phyloP scores from a whole-genome alignment of 2,888 invertebrate genomes.

The Pollenia griseotomentosa region DNA sequence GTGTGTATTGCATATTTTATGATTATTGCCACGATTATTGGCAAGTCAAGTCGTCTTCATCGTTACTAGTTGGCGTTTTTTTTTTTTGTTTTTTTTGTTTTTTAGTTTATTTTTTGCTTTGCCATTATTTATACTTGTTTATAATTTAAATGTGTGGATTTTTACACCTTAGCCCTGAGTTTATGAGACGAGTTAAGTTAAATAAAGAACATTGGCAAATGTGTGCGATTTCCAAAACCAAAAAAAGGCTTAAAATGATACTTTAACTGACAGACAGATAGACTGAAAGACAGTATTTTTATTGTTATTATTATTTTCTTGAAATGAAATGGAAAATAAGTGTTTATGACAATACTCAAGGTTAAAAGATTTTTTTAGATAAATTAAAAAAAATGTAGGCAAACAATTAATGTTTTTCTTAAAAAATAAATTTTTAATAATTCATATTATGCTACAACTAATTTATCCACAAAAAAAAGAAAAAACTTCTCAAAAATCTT shows the following conservation, averaged over 20 bases:
- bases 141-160: constrained; percentile 65
- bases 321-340: constrained; percentile 57
- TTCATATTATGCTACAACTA: no score
- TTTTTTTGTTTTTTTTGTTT: neutral
- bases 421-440: no score
- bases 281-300: constrained; percentile 21
- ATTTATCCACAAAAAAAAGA: no score
- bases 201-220: constrained; percentile 49
- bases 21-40: constrained; percentile 72
- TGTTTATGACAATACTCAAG: constrained; percentile 66
- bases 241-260: constrained; percentile 47
- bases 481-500: no score
- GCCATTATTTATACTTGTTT: constrained; percentile 67
- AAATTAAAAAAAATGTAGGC: no score
- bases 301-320: constrained; percentile 17
- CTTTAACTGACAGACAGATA: constrained; percentile 24
- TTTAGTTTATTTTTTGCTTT: neutral
- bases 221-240: neutral
- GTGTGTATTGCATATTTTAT: constrained; percentile 69
- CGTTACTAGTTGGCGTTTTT: constrained; percentile 27
- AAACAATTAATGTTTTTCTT: no score
- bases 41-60: constrained; percentile 58
- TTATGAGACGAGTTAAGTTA: constrained; percentile 53
- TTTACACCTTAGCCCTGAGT: constrained; percentile 70
- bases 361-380: constrained; percentile 36